A percentile compares a stretch with the other conserved stretches of the same genome.
These are phyloP conservation scores for Podocnemis expansa DNA, from an alignment of 2,113 vertebrate species.

Conservation along the genomic window DNA sequence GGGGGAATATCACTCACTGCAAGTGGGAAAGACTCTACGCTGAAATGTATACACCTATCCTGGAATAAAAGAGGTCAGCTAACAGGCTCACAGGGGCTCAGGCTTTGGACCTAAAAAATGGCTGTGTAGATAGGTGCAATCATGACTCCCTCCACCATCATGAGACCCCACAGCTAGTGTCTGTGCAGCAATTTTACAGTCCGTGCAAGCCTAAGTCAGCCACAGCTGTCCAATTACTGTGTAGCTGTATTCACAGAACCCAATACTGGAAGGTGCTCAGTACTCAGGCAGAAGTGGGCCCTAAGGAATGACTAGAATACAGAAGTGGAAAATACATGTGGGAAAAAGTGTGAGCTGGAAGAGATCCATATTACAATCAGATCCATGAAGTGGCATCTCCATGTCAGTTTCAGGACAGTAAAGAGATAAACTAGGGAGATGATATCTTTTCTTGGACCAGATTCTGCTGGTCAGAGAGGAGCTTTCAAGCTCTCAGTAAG, in stretches of 20 bases:
- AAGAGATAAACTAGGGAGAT: not conserved
- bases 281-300: not conserved
- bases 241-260: not conserved
- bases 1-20: not conserved
- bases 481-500: not conserved
- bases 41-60: not conserved
- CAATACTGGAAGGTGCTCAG: fast-evolving
- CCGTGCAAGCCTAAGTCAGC: not conserved
- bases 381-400: not conserved
- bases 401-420: not conserved
- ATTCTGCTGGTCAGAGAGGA: not conserved
- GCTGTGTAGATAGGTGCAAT: not conserved
- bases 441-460: not conserved
- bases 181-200: not conserved
- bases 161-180: not conserved
- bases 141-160: not conserved
- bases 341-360: not conserved
- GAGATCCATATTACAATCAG: fast-evolving
- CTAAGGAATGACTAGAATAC: not conserved
- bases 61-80: not conserved
- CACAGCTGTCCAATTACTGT: not conserved
- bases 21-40: not conserved
- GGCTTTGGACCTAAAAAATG: not conserved
- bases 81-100: not conserved
- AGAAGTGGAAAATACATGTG: not conserved